Conservation (phyloP, 2,888 invertebrate genomes). For the Drosophila setosimentum region DNA sequence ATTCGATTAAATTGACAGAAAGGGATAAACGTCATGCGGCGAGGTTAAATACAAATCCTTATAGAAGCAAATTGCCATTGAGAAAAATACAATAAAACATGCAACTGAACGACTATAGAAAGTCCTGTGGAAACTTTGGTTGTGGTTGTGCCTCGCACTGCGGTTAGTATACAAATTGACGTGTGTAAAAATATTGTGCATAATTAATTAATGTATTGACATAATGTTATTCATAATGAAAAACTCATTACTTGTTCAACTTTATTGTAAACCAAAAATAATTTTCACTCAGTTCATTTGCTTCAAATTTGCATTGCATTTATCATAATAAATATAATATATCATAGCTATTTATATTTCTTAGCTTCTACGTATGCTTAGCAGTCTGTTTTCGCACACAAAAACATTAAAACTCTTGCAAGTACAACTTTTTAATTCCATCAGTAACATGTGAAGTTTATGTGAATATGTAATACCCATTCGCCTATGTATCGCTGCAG, state of each 20-base stretch:
- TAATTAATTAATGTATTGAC: neutral
- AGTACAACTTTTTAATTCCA: neutral
- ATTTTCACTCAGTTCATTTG: neutral
- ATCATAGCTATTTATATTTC: neutral
- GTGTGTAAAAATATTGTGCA: neutral
- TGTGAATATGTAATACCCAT: conserved; percentile 12
- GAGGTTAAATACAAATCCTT: conserved; percentile 32
- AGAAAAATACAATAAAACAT: conserved; percentile 5
- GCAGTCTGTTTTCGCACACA: no score
- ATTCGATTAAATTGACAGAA: conserved; percentile 67
- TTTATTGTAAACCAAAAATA: neutral
- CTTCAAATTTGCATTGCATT: neutral
- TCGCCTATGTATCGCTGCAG: conserved; percentile 18
- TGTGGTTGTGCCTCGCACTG: neutral
- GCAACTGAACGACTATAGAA: conserved; percentile 6
- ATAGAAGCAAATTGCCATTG: conserved; percentile 18
- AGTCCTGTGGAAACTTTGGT: conserved; percentile 1
- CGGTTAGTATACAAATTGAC: neutral
- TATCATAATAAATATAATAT: neutral
- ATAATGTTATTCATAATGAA: neutral
- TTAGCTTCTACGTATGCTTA: neutral
- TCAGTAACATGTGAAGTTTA: neutral
- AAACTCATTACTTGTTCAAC: neutral
- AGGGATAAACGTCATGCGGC: conserved; percentile 34
- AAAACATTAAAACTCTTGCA: neutral